A percentile compares a stretch with the other conserved stretches of the same genome.
Conservation (phyloP, 2,888 invertebrate species). For the Pollenia griseotomentosa region DNA sequence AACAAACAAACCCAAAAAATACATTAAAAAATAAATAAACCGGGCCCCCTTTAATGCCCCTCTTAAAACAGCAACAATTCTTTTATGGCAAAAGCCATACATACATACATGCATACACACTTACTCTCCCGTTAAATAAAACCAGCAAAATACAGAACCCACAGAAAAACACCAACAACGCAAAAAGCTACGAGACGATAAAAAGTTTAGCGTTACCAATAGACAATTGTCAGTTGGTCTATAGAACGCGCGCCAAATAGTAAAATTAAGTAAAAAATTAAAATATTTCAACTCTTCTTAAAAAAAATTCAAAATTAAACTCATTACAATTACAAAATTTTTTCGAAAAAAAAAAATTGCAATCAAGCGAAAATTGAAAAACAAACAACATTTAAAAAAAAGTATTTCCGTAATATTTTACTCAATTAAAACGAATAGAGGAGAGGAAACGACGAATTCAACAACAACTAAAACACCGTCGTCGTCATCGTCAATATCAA, state of each 20-base stretch:
- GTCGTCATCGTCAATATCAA: background rate
- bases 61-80: background rate
- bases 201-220: constrained; percentile 72
- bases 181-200: constrained; percentile 64
- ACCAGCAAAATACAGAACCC: constrained; percentile 35
- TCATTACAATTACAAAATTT: constrained; percentile 40
- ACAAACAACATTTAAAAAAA: constrained; percentile 43
- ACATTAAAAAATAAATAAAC: constrained; percentile 5
- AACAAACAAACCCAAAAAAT: constrained; percentile 20
- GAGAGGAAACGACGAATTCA: constrained; percentile 30
- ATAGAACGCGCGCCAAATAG: constrained; percentile 74
- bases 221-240: constrained; percentile 73
- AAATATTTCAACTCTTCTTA: constrained; percentile 40
- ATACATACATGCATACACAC: background rate
- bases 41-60: constrained; percentile 43
- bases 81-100: background rate
- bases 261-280: constrained; percentile 9
- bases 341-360: constrained; percentile 44
- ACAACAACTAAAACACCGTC: background rate
- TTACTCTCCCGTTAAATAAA: constrained; percentile 40
- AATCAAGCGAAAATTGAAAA: constrained; percentile 45
- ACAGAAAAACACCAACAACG: constrained; percentile 28
- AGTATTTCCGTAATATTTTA: constrained; percentile 64
- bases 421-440: constrained; percentile 47
- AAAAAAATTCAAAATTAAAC: constrained; percentile 37